These are phyloP conservation scores for Araneus ventricosus DNA, from an alignment of 1,140 invertebrate genomes.

Conservation along the genomic window DNA sequence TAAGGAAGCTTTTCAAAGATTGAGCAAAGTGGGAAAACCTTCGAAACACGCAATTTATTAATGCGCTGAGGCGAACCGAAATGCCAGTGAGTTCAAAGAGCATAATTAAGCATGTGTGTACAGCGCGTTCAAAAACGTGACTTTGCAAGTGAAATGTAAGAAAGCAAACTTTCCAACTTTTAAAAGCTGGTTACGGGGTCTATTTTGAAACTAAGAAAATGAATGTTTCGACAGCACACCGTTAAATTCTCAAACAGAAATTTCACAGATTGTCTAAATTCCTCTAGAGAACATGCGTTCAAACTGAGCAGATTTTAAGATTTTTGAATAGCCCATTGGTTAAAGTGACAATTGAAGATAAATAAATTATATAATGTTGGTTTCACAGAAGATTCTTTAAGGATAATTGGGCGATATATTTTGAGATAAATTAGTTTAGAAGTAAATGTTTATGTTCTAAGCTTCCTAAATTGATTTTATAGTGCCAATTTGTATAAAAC, in stretches of 20 bases:
- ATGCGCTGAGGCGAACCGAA: not conserved
- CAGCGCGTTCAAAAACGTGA: not conserved
- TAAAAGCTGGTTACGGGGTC: not conserved
- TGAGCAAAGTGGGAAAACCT: not conserved
- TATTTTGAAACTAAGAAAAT: not conserved
- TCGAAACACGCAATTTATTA: conserved; percentile 40
- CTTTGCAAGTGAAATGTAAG: not conserved
- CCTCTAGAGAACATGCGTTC: not conserved
- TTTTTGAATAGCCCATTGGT: too few relatives aligned
- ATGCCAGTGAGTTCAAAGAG: conserved; percentile 20
- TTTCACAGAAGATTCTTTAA: too few relatives aligned
- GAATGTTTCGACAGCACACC: not conserved
- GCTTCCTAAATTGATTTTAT: too few relatives aligned
- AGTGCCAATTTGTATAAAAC: too few relatives aligned
- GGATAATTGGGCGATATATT: too few relatives aligned
- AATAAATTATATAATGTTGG: too few relatives aligned
- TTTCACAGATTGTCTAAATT: not conserved
- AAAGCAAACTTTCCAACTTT: conserved; percentile 1
- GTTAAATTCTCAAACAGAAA: not conserved
- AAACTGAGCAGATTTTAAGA: too few relatives aligned
- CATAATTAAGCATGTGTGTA: not conserved
- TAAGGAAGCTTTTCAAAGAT: conserved; percentile 24
- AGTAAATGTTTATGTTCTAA: too few relatives aligned
- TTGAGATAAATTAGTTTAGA: too few relatives aligned
- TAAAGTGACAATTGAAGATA: too few relatives aligned